A percentile compares a stretch with the other conserved stretches of the same genome.
Evolutionary conservation across 1,140 invertebrate species (phyloP).

Genomic region (Oncopodura yosiiana): DNA sequence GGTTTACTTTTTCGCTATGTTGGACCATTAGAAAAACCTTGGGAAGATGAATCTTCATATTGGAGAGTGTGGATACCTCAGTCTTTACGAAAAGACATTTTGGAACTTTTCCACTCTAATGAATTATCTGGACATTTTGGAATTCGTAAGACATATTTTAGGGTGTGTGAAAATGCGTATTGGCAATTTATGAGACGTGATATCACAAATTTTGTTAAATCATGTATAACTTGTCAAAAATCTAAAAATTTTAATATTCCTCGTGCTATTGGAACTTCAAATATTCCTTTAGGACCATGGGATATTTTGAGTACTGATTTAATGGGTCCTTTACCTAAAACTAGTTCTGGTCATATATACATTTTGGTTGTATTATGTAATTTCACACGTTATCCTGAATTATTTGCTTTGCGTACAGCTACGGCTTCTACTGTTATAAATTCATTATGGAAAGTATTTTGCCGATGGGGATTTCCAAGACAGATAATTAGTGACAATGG

Average conservation of each 20-base stretch:
- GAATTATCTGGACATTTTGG: conserved; percentile 11
- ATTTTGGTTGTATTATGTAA: neutral
- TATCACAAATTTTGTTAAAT: conserved; percentile 5
- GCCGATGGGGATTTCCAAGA: conserved; percentile 34
- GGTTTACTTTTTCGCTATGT: neutral
- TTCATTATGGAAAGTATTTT: conserved; percentile 30
- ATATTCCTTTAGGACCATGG: neutral
- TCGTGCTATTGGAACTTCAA: neutral
- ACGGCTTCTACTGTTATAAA: conserved; percentile 11
- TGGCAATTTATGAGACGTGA: conserved; percentile 4
- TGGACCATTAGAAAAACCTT: conserved; percentile 6
- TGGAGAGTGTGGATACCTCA: conserved; percentile 11
- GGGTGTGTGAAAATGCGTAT: conserved; percentile 6
- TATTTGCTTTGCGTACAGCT: conserved; percentile 9
- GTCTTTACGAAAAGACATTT: neutral
- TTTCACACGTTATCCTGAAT: conserved; percentile 13
- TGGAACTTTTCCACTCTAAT: conserved; percentile 7
- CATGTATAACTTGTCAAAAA: conserved; percentile 3
- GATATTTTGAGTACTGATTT: neutral
- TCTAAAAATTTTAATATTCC: neutral
- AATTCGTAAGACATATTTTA: conserved; percentile 14
- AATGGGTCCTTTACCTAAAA: conserved; percentile 3
- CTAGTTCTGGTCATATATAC: neutral
- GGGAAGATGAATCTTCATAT: conserved; percentile 13
- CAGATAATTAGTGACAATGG: conserved; percentile 35